Evolutionary conservation across 2,113 vertebrate genomes (phyloP).

Genomic region (Lanius collurio): DNA sequence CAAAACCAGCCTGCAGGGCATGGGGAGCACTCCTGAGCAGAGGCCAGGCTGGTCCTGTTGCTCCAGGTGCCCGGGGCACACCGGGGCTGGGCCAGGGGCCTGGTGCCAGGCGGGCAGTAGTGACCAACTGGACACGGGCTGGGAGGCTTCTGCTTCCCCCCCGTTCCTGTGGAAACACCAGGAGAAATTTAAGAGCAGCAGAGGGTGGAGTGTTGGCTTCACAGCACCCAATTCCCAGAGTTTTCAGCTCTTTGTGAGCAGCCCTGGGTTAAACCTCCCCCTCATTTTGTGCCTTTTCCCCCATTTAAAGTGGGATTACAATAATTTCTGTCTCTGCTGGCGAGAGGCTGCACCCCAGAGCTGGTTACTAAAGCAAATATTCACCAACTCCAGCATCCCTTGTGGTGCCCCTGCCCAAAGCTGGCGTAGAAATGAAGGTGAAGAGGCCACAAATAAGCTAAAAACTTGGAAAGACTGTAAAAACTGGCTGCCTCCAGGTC

Average conservation of each 20-base stretch:
- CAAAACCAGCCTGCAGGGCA: slow-evolving; percentile 88
- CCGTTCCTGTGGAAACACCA: slow-evolving; percentile 66
- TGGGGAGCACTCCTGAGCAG: slow-evolving; percentile 63
- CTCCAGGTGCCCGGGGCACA: slow-evolving; percentile 88
- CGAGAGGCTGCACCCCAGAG: not conserved
- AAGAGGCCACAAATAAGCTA: not conserved
- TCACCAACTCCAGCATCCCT: not conserved
- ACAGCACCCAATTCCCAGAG: accelerated
- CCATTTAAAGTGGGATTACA: not conserved
- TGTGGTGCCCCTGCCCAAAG: not conserved
- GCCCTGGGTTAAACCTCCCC: not conserved
- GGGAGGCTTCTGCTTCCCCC: slow-evolving; percentile 82
- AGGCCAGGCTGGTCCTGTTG: slow-evolving; percentile 72
- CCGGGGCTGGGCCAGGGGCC: slow-evolving; percentile 81
- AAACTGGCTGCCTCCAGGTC: not conserved
- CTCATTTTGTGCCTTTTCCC: not conserved
- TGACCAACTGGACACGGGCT: slow-evolving; percentile 81
- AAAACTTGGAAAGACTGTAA: not conserved
- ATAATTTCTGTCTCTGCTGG: not conserved
- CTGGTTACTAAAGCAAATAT: not conserved
- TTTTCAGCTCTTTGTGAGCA: not conserved
- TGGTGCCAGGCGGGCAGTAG: slow-evolving; percentile 85
- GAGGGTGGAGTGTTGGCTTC: accelerated
- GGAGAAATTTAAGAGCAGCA: not conserved
- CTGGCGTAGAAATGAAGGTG: not conserved